Conservation (phyloP, 1,140 invertebrate genomes). For the Lanistes nyassanus region DNA sequence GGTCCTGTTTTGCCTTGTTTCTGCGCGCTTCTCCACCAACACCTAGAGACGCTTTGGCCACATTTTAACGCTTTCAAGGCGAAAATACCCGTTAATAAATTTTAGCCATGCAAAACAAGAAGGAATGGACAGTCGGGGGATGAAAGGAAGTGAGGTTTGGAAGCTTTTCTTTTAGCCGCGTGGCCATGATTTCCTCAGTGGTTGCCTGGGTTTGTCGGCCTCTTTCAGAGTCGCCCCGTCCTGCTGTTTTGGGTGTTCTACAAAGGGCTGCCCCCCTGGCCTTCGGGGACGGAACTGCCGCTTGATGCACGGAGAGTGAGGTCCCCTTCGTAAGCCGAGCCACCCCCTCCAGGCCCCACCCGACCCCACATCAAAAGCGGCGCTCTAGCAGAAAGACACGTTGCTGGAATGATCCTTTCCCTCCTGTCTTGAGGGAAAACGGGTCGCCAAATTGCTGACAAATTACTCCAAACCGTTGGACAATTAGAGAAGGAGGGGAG, state of each 20-base stretch:
- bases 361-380: background rate
- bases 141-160: too few relatives aligned
- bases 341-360: background rate
- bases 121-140: too few relatives aligned
- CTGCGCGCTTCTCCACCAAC: too few relatives aligned
- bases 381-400: background rate
- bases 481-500: background rate
- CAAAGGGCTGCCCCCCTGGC: background rate
- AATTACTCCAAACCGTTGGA: background rate
- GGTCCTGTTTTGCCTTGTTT: too few relatives aligned
- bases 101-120: too few relatives aligned
- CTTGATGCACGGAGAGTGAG: background rate
- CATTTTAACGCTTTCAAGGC: too few relatives aligned
- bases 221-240: too few relatives aligned
- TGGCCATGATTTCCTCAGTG: too few relatives aligned
- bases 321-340: background rate
- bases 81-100: too few relatives aligned
- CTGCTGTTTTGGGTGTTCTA: background rate
- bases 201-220: too few relatives aligned
- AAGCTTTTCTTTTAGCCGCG: too few relatives aligned
- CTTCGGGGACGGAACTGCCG: background rate
- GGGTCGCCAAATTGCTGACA: background rate
- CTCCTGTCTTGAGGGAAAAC: background rate
- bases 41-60: too few relatives aligned
- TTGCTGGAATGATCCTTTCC: slow-evolving; percentile 3